phyloP scores from a whole-genome alignment of 1,140 invertebrate species.

The Brachionus rotundiformis region DNA sequence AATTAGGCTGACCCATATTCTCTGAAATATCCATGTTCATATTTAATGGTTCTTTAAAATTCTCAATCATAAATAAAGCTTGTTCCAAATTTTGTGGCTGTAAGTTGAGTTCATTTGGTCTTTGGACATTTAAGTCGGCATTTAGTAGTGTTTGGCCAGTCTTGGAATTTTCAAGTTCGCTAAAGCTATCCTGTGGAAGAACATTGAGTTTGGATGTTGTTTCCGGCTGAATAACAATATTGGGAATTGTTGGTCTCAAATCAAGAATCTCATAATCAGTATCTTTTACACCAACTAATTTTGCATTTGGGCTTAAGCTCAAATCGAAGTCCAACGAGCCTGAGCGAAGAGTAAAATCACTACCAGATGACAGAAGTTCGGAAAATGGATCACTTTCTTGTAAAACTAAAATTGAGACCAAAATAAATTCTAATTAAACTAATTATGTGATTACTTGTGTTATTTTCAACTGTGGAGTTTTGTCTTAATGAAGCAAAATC shows the following conservation, averaged over 20 bases:
- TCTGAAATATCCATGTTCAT: too few species aligned
- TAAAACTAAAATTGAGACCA: neutral
- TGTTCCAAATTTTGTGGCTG: neutral
- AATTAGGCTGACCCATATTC: neutral
- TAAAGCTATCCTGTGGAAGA: neutral
- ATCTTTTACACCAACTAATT: neutral
- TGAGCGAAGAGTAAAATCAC: neutral
- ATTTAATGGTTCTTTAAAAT: neutral
- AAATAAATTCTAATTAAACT: too few species aligned
- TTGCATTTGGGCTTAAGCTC: neutral
- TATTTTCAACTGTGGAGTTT: neutral
- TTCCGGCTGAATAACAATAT: neutral
- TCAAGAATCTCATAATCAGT: neutral
- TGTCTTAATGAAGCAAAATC: neutral
- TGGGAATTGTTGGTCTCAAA: slow-evolving; percentile 19
- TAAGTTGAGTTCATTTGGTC: neutral
- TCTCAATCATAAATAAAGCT: neutral
- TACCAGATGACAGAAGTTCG: neutral
- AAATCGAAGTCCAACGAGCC: slow-evolving; percentile 13
- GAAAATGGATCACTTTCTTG: slow-evolving; percentile 11
- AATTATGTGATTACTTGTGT: neutral
- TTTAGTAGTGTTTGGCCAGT: neutral
- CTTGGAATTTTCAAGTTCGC: neutral
- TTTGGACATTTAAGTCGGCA: neutral
- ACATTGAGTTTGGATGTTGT: neutral